Conservation (phyloP, 2,113 vertebrate species). For the Stigmatopora nigra region DNA sequence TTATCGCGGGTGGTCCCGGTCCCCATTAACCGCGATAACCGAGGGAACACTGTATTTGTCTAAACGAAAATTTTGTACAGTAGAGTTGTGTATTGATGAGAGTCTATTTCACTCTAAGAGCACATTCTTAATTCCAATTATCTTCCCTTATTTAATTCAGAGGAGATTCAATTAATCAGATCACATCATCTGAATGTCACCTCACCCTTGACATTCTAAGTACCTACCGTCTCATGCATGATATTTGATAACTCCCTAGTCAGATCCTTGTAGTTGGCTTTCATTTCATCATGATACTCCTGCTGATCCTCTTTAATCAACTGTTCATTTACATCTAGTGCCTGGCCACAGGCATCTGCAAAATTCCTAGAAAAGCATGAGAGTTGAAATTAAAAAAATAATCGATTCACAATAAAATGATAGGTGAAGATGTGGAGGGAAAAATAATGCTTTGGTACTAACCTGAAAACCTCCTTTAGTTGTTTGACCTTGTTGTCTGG, state of each 20-base stretch:
- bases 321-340: conserved; percentile 82
- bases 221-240: conserved; percentile 87
- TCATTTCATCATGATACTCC: conserved; percentile 98
- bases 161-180: neutral
- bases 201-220: neutral
- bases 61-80: neutral
- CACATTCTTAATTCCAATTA: neutral
- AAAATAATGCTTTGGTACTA: conserved; percentile 14
- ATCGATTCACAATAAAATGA: neutral
- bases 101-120: neutral
- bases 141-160: too few relatives aligned
- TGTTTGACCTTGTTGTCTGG: conserved; percentile 97
- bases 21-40: too few relatives aligned
- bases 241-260: conserved; percentile 87
- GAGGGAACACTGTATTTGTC: too few relatives aligned
- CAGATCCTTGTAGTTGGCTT: conserved; percentile 92
- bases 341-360: conserved; percentile 91
- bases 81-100: neutral
- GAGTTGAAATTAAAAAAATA: neutral
- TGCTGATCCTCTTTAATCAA: conserved; percentile 96
- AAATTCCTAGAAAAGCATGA: conserved; percentile 77
- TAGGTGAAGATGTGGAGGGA: neutral
- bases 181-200: neutral
- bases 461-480: conserved; percentile 97
- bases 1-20: too few relatives aligned